Percentiles rank a stretch among this genome's conserved stretches.
phyloP scores from a whole-genome alignment of 2,888 invertebrate species.

The Oxycera nigricornis region DNA sequence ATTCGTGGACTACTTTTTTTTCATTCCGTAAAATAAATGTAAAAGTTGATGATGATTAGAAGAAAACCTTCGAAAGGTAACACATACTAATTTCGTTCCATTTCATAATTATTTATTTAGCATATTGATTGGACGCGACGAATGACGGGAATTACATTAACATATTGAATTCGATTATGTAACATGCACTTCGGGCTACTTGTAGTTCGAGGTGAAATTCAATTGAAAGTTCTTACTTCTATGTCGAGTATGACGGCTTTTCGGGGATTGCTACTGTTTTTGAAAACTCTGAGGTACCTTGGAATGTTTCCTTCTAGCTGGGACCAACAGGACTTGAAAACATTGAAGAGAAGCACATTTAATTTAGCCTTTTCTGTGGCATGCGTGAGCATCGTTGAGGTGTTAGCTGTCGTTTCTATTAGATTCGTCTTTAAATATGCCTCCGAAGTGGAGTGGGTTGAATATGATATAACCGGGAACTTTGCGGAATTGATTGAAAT shows the following conservation, averaged over 20 bases:
- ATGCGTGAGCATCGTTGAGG: background rate
- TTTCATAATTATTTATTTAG: no score
- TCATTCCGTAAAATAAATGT: no score
- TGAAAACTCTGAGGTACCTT: conserved; percentile 36
- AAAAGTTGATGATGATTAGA: no score
- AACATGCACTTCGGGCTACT: no score
- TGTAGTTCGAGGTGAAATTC: no score
- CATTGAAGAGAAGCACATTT: conserved; percentile 46
- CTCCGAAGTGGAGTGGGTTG: conserved; percentile 6
- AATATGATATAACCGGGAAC: conserved; percentile 32
- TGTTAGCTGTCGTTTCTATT: background rate
- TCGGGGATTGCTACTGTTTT: conserved; percentile 22
- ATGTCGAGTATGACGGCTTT: conserved; percentile 13
- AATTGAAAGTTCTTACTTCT: no score
- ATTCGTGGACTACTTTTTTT: no score
- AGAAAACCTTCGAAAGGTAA: no score
- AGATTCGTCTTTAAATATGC: background rate
- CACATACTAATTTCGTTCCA: no score
- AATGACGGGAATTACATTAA: no score
- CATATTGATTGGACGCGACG: no score
- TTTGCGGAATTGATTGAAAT: conserved; percentile 26
- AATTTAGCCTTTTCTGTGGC: background rate
- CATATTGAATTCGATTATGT: no score
- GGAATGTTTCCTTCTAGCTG: conserved; percentile 47
- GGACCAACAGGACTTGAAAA: conserved; percentile 39